Base-by-base conservation (phyloP, 2,797 vertebrate species). In the Fistularia commersonii region DNA sequence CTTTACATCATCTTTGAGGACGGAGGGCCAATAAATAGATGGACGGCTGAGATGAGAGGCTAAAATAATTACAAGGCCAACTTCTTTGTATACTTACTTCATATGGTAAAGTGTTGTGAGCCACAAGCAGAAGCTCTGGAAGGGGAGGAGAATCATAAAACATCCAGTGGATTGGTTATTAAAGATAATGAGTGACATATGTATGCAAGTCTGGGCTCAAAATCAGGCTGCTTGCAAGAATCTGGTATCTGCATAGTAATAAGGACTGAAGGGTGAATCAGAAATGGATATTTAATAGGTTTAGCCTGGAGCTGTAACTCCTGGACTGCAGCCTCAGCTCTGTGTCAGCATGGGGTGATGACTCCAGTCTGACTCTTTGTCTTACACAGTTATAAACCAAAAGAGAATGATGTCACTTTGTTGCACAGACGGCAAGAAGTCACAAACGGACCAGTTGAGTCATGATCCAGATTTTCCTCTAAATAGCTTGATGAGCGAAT, bases 111-210 rank as follows among this genome's bases (percentile, higher is more conserved):
- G 93, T 50, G 94, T 95, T 74, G 92, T 81, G 45, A 99, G 90
- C 97, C 96, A 99, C 48, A 95, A 93, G 80, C 93, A 98, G 88
- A 98, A 98, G 64, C 95, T 94, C 97, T 99, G 77, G 51, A 85
- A 86, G 44, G 82, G 87, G 52, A 69, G 35, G 65, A 72, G 63
- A 59, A 45, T 64, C 60, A 68, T 66, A 72, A 76, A 80, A 66
- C 62, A 71, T 48, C 37, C 34, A 72, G 42, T 52, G 35, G 46
- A 62, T 51, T 40, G 31, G 41, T 60, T 74, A 58, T 64, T 74
- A 66, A 80, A 69, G 52, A 75, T 57, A 76, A 82, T 68, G 50
- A 76, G 66, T 63, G 48, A 71, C 69, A 73, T 6, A 63, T 71
- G 54, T 53, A 53, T 53, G 61, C 66, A 60, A 41, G 47, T 54